Conservation (phyloP, 2,888 invertebrate species). For the Apoderus coryli region DNA sequence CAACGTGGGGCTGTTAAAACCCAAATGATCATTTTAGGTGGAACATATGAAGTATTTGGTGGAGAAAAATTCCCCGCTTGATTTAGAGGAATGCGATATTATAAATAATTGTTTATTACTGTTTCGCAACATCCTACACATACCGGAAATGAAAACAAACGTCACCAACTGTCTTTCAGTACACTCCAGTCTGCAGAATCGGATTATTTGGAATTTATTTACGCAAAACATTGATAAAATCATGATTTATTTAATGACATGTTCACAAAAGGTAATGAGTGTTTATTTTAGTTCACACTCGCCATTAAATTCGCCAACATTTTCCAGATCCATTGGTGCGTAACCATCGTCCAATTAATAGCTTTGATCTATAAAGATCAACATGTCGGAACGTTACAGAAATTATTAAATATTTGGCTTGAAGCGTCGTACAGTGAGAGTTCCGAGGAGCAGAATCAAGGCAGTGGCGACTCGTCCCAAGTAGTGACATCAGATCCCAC, state of each 20-base stretch:
- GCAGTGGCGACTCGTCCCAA: conserved; percentile 50
- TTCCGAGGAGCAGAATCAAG: conserved; percentile 54
- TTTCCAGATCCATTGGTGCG: conserved; percentile 48
- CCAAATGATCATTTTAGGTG: neutral
- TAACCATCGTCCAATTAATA: conserved; percentile 61
- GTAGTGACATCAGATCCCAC: conserved; percentile 57
- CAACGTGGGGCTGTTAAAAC: neutral
- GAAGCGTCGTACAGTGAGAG: conserved; percentile 59
- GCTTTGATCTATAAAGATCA: conserved; percentile 68
- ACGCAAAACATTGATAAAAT: conserved; percentile 63
- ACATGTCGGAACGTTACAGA: conserved; percentile 54
- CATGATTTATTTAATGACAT: conserved; percentile 53
- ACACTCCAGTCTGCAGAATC: conserved; percentile 47
- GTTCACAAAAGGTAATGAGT: conserved; percentile 37
- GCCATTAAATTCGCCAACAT: neutral
- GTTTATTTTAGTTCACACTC: neutral
- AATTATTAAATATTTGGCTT: conserved; percentile 55
- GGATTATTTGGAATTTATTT: conserved; percentile 67
- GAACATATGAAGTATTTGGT: conserved; percentile 51
- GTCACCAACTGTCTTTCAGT: conserved; percentile 22
- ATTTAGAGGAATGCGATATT: conserved; percentile 46
- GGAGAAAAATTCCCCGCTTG: conserved; percentile 35
- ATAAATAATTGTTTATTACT: conserved; percentile 57
- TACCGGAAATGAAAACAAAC: conserved; percentile 42
- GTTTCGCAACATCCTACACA: conserved; percentile 58